These are phyloP conservation scores for Phycodurus eques DNA, from an alignment of 2,113 vertebrate genomes.

Conservation along the genomic window DNA sequence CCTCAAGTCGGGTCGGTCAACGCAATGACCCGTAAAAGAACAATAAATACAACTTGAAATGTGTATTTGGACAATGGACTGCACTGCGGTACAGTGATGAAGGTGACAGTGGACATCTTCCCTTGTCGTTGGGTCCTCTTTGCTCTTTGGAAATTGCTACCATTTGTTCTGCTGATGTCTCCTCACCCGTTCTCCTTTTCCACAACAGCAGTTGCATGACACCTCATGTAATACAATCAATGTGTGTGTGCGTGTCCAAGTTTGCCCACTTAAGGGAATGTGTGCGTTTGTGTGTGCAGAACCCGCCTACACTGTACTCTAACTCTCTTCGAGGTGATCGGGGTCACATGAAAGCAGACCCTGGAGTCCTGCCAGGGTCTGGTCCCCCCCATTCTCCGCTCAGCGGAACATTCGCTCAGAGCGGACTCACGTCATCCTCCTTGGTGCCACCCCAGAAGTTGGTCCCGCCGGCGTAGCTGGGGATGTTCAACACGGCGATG, in stretches of 20 bases:
- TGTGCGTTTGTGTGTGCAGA: constrained; percentile 6
- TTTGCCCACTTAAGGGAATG: constrained; percentile 21
- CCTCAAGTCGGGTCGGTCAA: too few relatives aligned
- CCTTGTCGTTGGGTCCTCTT: too few relatives aligned
- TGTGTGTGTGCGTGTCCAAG: constrained; percentile 35
- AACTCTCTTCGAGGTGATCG: constrained; percentile 9
- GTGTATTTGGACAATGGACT: not conserved
- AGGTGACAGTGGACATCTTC: too few relatives aligned
- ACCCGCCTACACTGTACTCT: not conserved
- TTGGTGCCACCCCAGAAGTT: constrained; percentile 99
- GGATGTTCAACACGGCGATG: constrained; percentile 95
- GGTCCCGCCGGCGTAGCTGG: constrained; percentile 95
- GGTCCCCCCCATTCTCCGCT: not conserved
- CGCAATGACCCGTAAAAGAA: too few relatives aligned
- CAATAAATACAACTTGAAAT: too few relatives aligned
- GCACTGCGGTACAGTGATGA: not conserved
- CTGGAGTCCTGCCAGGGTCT: not conserved
- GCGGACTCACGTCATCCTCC: constrained; percentile 92
- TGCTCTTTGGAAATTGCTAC: too few relatives aligned
- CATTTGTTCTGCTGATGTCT: not conserved
- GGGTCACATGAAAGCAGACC: constrained; percentile 27
- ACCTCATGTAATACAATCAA: constrained; percentile 14
- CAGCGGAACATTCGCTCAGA: not conserved
- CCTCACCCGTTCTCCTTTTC: constrained; percentile 16
- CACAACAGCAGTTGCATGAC: constrained; percentile 43